These are phyloP conservation scores for Exaiptasia diaphana DNA, from an alignment of 64 coral and sea anemone genomes.

Conservation along the genomic window DNA sequence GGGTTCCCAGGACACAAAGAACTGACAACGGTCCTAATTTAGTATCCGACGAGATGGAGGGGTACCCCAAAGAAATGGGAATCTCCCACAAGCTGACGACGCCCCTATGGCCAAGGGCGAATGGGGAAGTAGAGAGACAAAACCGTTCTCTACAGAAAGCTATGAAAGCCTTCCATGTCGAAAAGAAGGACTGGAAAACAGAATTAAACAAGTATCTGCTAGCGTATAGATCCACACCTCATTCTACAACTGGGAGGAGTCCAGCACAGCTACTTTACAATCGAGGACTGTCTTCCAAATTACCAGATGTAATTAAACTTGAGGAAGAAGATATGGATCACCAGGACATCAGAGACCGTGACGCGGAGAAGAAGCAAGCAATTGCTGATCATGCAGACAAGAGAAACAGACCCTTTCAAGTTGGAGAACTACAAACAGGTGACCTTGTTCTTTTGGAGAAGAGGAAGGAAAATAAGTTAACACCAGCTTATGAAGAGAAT, in stretches of 20 bases:
- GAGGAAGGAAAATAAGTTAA: conserved; percentile 49
- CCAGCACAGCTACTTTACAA: conserved; percentile 17
- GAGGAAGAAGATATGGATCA: background rate
- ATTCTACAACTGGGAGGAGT: conserved; percentile 17
- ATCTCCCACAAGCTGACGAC: conserved; percentile 20
- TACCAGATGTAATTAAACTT: conserved; percentile 15
- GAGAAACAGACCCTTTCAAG: background rate
- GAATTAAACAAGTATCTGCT: conserved; percentile 36
- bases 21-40: conserved; percentile 33
- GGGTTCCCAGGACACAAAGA: conserved; percentile 2
- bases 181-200: conserved; percentile 19
- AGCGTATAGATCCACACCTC: conserved; percentile 8
- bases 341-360: background rate
- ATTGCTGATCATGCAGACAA: conserved; percentile 17
- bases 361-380: conserved; percentile 2
- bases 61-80: conserved; percentile 7
- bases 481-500: conserved; percentile 1
- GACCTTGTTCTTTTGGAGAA: conserved; percentile 36
- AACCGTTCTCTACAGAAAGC: conserved; percentile 10
- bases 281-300: background rate
- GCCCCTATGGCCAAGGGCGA: conserved; percentile 30
- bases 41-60: conserved; percentile 24
- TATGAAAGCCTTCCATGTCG: conserved; percentile 15
- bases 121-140: conserved; percentile 23
- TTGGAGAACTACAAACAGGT: background rate